Conservation (phyloP, 2,888 invertebrate genomes). For the Tholera decimalis region DNA sequence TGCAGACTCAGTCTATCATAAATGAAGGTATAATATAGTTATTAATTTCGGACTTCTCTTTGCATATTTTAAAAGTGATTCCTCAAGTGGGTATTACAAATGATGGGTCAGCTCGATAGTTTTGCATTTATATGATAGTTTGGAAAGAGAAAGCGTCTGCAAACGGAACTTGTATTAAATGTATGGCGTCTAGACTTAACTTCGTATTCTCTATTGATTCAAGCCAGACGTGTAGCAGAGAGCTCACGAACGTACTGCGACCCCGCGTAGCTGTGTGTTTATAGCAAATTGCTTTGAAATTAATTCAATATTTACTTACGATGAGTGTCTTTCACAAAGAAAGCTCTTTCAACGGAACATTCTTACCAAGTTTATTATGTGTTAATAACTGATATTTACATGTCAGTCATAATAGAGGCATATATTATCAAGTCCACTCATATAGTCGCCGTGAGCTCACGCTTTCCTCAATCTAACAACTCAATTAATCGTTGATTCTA, state of each 20-base stretch:
- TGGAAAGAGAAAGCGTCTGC: conserved; percentile 52
- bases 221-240: conserved; percentile 23
- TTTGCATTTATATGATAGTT: conserved; percentile 33
- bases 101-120: background rate
- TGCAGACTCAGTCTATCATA: background rate
- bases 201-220: conserved; percentile 59
- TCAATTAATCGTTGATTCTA: conserved; percentile 22
- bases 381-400: background rate
- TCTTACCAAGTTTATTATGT: conserved; percentile 6
- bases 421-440: background rate
- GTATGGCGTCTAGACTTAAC: conserved; percentile 56
- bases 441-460: conserved; percentile 1
- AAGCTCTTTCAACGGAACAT: conserved; percentile 11
- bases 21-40: background rate
- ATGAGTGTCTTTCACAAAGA: conserved; percentile 7
- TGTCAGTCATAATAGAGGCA: background rate
- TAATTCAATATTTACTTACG: conserved; percentile 45
- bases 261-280: conserved; percentile 22
- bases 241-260: conserved; percentile 12
- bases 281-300: conserved; percentile 46
- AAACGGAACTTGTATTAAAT: conserved; percentile 50
- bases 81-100: conserved; percentile 1
- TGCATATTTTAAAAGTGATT: conserved; percentile 10
- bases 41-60: conserved; percentile 1
- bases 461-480: conserved; percentile 7